phyloP scores from a whole-genome alignment of 2,888 invertebrate species.

The Smittia sp. region DNA sequence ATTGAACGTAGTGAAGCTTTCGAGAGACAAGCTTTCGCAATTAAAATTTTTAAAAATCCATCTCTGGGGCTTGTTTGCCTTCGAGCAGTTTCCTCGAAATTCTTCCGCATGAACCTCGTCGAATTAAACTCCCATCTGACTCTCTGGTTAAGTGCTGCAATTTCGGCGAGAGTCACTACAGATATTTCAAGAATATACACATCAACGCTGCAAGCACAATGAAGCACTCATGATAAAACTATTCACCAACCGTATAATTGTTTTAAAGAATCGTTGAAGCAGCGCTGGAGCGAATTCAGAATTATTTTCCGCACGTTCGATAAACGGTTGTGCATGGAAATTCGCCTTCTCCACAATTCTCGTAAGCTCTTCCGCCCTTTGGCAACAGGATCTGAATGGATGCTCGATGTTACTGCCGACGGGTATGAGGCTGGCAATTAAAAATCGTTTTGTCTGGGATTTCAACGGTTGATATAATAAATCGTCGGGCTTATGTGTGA shows the following conservation, averaged over 20 bases:
- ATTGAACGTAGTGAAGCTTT: neutral
- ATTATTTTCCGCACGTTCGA: conserved; percentile 38
- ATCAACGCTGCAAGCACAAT: neutral
- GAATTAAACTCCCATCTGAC: neutral
- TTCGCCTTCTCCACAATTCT: neutral
- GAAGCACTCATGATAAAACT: no score
- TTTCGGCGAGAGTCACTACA: no score
- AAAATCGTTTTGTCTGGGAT: conserved; percentile 40
- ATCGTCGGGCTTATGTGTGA: conserved; percentile 24
- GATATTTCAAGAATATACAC: neutral
- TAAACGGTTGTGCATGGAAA: conserved; percentile 20
- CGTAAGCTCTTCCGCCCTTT: neutral
- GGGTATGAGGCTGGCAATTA: conserved; percentile 37
- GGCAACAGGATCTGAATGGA: neutral
- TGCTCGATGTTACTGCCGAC: neutral
- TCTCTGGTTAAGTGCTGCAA: neutral
- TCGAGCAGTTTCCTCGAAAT: no score
- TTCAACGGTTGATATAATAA: conserved; percentile 38
- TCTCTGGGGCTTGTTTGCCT: neutral
- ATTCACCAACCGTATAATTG: neutral
- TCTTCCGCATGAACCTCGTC: no score
- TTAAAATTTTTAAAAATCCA: neutral
- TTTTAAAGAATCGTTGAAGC: neutral
- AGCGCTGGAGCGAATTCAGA: conserved; percentile 9
- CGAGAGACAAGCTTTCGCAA: neutral